Base-by-base conservation (phyloP, 2,797 vertebrate genomes). In the Distichodus sexfasciatus region DNA sequence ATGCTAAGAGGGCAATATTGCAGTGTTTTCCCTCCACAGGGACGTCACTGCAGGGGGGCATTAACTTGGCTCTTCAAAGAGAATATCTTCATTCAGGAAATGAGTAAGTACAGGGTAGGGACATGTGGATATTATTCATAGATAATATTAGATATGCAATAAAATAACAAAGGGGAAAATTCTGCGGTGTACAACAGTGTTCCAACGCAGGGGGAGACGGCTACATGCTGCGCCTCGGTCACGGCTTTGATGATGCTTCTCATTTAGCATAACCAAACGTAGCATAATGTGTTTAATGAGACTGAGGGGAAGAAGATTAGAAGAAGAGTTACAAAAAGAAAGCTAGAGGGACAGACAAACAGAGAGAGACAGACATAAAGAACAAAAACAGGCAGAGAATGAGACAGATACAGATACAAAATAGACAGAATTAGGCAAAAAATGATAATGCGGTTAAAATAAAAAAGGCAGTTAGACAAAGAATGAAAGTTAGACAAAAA, bases 61-160 rank as follows among this genome's bases (percentile, higher is more conserved):
- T 40, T 59, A 43, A 60, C 33, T 5, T 35, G 43, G 64, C 28
- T 29, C 43, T 72, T 75, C 61, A 72, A 75, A 72, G 46, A 12
- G 41, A 66, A 75, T 19, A 44, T 65, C 24, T 29, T 15, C 54
- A 40, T 54, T 43, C 62, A 74, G 66, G 75, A 71, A 70, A 62
- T 66, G 66, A 46, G 48, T 55, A 69, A 58, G 58, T 44, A 17
- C 47, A 57, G 21, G 26, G 54, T 33, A 43, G 41, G 43, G 62
- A 36, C 31, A 17, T 9, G 57, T 47, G 50, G 55, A 64, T 73
- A 31, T 48, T 61, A 57, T 41, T 48, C 41, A 11, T 26, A 29
- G 17, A 40, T 50, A 48, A 62, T 61, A 44, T 46, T 57, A 68
- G 38, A 55, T 60, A 62, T 36, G 9, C 8, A 10, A 23, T 19